Conservation (phyloP, 2,888 invertebrate species). For the Pedicia rivosa region DNA sequence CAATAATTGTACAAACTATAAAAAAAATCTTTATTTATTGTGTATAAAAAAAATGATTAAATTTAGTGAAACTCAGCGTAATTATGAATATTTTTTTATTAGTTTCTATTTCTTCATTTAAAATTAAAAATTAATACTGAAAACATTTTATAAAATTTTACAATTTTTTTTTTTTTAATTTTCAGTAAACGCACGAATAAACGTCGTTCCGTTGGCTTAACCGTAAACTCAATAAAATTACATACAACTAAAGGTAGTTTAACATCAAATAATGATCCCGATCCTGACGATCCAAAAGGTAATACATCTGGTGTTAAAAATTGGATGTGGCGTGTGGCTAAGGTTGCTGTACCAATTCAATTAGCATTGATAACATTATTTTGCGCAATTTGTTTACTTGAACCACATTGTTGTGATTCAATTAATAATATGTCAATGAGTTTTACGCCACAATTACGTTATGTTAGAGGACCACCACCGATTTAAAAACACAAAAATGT, state of each 20-base stretch:
- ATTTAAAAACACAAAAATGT: constrained; percentile 38
- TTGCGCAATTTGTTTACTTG: constrained; percentile 52
- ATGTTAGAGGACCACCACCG: constrained; percentile 60
- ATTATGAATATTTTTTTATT: not conserved
- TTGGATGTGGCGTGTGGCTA: constrained; percentile 50
- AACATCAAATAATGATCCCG: constrained; percentile 18
- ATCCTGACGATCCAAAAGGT: constrained; percentile 16
- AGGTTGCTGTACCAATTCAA: constrained; percentile 55
- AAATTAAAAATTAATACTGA: not conserved
- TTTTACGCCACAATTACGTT: constrained; percentile 55
- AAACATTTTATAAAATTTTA: no score
- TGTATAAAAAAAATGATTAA: no score
- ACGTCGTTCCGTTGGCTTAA: not conserved
- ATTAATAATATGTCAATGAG: constrained; percentile 56
- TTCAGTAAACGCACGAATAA: constrained; percentile 4
- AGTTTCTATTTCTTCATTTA: no score
- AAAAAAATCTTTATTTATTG: no score
- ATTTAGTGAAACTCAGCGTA: no score
- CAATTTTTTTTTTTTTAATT: no score
- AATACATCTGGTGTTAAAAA: constrained; percentile 14
- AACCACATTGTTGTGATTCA: constrained; percentile 59
- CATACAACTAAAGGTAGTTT: not conserved
- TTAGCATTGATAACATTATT: constrained; percentile 49
- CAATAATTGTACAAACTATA: no score
- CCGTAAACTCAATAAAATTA: not conserved